Conservation (phyloP, 1,140 invertebrate genomes). For the Anastatus disparis region DNA sequence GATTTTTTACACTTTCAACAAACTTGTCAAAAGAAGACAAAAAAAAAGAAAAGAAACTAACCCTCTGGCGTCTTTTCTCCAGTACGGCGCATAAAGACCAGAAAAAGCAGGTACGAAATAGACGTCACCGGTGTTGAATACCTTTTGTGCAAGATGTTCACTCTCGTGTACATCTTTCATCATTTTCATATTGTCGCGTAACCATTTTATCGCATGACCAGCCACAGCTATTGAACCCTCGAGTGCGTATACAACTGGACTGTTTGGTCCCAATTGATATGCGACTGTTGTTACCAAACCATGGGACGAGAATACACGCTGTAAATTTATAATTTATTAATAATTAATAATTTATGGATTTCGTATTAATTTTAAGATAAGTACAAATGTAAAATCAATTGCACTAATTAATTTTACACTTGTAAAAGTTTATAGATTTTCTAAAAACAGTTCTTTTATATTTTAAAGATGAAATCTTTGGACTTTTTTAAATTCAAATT, state of each 20-base stretch:
- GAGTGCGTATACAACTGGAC: conserved; percentile 85
- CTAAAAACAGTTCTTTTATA: no score
- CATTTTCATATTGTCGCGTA: conserved; percentile 88
- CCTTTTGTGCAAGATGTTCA: conserved; percentile 72
- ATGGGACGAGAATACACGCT: conserved; percentile 84
- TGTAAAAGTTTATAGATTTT: no score
- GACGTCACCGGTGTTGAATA: conserved; percentile 78
- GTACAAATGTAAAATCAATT: no score
- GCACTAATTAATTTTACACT: no score
- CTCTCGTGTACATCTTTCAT: conserved; percentile 78
- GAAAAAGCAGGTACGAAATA: conserved; percentile 96
- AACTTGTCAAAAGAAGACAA: conserved; percentile 42
- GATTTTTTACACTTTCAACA: no score
- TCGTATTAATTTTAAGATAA: no score
- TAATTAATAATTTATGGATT: no score
- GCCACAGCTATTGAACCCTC: conserved; percentile 96
- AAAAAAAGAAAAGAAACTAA: conserved; percentile 51
- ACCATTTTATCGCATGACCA: conserved; percentile 81
- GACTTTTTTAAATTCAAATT: no score
- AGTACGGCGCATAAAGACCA: conserved; percentile 94
- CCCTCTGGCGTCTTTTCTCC: conserved; percentile 92
- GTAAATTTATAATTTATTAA: conserved; percentile 38
- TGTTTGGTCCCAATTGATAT: conserved; percentile 86
- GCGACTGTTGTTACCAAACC: conserved; percentile 94
- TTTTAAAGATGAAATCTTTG: no score